These are phyloP conservation scores for Strix uralensis DNA, from an alignment of 2,113 vertebrate genomes.

Conservation along the genomic window DNA sequence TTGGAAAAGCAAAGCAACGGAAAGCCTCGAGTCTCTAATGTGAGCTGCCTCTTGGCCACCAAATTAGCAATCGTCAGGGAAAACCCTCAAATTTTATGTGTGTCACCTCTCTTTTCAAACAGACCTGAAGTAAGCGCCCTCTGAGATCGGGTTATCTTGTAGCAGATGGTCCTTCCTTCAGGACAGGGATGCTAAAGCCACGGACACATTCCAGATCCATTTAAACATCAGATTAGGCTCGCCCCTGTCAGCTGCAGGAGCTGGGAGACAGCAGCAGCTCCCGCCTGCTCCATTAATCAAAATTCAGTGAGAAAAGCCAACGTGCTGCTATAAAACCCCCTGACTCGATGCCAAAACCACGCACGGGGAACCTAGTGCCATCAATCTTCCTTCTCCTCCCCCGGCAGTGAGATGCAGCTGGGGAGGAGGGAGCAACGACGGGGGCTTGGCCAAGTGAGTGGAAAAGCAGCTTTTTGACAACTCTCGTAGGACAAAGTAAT, in stretches of 20 bases:
- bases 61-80: background rate
- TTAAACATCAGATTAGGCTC: conserved; percentile 41
- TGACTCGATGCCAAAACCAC: conserved; percentile 5
- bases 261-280: conserved; percentile 42
- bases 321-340: conserved; percentile 12
- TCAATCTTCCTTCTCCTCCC: conserved; percentile 5
- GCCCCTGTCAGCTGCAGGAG: conserved; percentile 46
- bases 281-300: conserved; percentile 63
- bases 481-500: background rate
- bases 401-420: background rate
- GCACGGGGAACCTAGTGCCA: background rate
- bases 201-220: conserved; percentile 39
- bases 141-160: background rate
- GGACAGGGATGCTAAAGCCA: conserved; percentile 50
- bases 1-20: background rate
- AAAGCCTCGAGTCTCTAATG: background rate
- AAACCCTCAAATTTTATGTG: background rate
- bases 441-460: background rate
- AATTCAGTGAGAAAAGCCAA: conserved; percentile 53
- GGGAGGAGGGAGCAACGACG: background rate
- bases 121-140: background rate
- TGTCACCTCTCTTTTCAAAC: background rate
- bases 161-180: conserved; percentile 58
- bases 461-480: background rate
- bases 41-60: background rate